Conservation (phyloP, 53 echinoderm and acorn worm genomes). For the Apostichopus leukothele region DNA sequence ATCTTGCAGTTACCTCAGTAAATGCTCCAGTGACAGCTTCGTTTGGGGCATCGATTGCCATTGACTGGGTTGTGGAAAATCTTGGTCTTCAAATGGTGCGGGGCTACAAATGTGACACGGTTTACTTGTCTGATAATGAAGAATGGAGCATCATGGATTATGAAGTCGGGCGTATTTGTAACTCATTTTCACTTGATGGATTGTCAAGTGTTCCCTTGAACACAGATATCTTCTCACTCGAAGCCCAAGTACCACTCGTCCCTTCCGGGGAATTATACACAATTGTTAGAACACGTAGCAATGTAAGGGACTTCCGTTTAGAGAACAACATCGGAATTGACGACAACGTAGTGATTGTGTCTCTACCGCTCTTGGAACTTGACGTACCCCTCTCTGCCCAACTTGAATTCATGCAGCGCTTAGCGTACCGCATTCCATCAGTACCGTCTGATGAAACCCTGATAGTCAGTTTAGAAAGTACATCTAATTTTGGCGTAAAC, state of each 20-base stretch:
- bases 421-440: conserved; percentile 16
- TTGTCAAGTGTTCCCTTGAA: background rate
- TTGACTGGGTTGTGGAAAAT: conserved; percentile 44
- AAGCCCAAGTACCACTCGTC: conserved; percentile 17
- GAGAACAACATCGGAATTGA: conserved; percentile 34
- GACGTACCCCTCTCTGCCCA: background rate
- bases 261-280: conserved; percentile 18
- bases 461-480: conserved; percentile 4
- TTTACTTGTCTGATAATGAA: conserved; percentile 36
- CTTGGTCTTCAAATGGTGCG: conserved; percentile 7
- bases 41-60: background rate
- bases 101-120: conserved; percentile 43
- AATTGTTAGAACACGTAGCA: conserved; percentile 46
- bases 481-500: conserved; percentile 31
- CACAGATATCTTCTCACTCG: background rate
- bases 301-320: conserved; percentile 16
- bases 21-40: background rate
- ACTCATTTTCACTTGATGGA: background rate
- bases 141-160: conserved; percentile 31
- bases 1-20: conserved; percentile 36
- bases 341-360: background rate
- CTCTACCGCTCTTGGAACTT: conserved; percentile 27
- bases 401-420: background rate
- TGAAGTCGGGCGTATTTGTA: conserved; percentile 32
- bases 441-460: conserved; percentile 31